Percentiles rank a stretch among this genome's conserved stretches.
Evolutionary conservation across 2,797 vertebrate species (phyloP).

Genomic region (Sandelia bainsii): DNA sequence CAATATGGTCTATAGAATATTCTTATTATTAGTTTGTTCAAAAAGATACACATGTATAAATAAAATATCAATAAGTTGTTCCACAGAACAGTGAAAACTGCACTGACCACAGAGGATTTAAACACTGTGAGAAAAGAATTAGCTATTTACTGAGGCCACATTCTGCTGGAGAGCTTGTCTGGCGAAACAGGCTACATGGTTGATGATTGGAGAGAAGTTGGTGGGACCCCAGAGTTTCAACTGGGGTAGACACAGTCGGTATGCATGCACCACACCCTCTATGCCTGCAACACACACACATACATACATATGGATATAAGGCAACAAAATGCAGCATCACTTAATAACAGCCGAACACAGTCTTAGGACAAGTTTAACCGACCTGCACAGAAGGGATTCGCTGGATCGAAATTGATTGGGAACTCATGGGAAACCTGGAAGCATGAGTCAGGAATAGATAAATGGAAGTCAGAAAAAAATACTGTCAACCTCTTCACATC

Average conservation of each 20-base stretch:
- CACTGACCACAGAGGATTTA: too few relatives aligned
- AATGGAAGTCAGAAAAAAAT: too few relatives aligned
- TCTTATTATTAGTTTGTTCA: too few relatives aligned
- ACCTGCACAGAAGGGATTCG: constrained; percentile 93
- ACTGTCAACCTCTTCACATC: too few relatives aligned
- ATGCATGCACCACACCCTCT: constrained; percentile 91
- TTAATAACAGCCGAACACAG: too few relatives aligned
- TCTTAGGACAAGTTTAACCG: background rate
- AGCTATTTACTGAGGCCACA: too few relatives aligned
- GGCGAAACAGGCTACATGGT: constrained; percentile 91
- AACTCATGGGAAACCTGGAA: constrained; percentile 95
- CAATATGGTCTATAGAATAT: too few relatives aligned
- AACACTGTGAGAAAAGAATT: too few relatives aligned
- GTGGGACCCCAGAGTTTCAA: constrained; percentile 95
- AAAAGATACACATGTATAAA: too few relatives aligned
- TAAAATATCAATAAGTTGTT: too few relatives aligned
- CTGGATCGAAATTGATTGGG: constrained; percentile 93
- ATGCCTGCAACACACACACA: constrained; percentile 83
- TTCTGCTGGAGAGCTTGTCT: constrained; percentile 88
- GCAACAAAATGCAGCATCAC: too few relatives aligned
- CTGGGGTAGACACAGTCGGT: constrained; percentile 92
- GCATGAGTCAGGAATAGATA: constrained; percentile 17
- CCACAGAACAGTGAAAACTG: too few relatives aligned
- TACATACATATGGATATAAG: background rate
- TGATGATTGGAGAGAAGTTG: constrained; percentile 97